Evolutionary conservation across 2,797 vertebrate genomes (phyloP).

Genomic region (Masticophis lateralis): DNA sequence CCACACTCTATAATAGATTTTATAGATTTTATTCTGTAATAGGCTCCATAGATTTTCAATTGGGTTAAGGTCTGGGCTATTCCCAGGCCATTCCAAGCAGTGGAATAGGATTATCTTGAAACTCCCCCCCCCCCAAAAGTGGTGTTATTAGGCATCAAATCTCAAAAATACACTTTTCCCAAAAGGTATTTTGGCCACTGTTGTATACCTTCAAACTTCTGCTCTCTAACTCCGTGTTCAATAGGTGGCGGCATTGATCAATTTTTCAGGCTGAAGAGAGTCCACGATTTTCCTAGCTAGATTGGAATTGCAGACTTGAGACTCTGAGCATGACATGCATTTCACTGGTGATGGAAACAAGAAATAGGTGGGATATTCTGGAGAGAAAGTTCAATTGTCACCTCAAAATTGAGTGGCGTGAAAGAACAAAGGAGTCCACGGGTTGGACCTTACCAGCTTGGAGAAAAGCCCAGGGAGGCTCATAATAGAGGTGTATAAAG

Average conservation of each 20-base stretch:
- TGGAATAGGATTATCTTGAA: too few species aligned
- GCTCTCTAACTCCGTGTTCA: conserved; percentile 36
- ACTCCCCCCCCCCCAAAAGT: too few species aligned
- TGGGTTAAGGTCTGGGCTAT: too few species aligned
- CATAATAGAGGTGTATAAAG: not conserved
- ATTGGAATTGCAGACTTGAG: not conserved
- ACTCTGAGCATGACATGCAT: too few species aligned
- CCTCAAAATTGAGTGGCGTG: not conserved
- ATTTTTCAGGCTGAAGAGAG: conserved; percentile 53
- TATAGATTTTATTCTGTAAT: too few species aligned
- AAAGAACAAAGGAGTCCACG: not conserved
- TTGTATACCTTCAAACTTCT: not conserved
- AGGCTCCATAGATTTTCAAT: too few species aligned
- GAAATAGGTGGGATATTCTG: not conserved
- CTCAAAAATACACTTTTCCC: too few species aligned
- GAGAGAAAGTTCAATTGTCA: too few species aligned
- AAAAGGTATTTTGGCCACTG: too few species aligned
- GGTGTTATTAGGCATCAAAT: too few species aligned
- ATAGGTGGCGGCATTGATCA: conserved; percentile 74
- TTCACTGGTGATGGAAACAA: not conserved
- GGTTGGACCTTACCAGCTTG: not conserved
- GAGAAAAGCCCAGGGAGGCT: not conserved
- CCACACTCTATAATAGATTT: too few species aligned
- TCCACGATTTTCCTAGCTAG: not conserved
- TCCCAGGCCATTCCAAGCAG: too few species aligned